Percentiles rank a stretch among this genome's conserved stretches.
Conservation (phyloP, 2,113 vertebrate species). For the Amazona guildingii region DNA sequence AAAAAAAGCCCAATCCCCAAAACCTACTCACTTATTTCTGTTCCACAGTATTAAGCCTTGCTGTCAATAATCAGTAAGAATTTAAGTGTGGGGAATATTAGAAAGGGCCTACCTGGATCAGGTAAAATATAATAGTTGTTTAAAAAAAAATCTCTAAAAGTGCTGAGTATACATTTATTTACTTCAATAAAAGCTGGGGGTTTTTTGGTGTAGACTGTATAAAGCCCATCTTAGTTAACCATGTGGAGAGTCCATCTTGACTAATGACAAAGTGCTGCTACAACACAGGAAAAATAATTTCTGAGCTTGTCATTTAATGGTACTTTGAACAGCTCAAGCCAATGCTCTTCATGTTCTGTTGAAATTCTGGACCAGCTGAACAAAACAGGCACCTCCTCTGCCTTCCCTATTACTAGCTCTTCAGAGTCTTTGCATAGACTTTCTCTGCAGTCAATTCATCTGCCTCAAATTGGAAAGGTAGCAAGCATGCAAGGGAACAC, state of each 20-base stretch:
- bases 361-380: not conserved
- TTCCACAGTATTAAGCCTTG: not conserved
- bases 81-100: not conserved
- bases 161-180: not conserved
- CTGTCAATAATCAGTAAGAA: not conserved
- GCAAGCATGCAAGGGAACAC: not conserved
- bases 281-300: not conserved
- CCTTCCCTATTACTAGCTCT: not conserved
- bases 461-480: not conserved
- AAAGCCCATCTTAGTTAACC: not conserved
- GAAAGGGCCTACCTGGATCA: not conserved
- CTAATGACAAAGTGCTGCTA: not conserved
- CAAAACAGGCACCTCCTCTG: not conserved
- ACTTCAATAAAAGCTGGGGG: not conserved
- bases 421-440: not conserved
- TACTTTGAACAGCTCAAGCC: not conserved
- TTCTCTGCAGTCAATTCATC: not conserved
- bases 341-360: not conserved
- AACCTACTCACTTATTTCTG: not conserved
- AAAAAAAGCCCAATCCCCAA: not conserved
- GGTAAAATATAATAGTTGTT: not conserved
- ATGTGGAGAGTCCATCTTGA: not conserved
- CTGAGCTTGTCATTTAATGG: not conserved
- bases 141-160: not conserved
- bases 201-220: not conserved